Evolutionary conservation across 2,888 invertebrate species (phyloP), one percentile per base, ranked within the genome.

Genomic region (Melipona beecheii): DNA sequence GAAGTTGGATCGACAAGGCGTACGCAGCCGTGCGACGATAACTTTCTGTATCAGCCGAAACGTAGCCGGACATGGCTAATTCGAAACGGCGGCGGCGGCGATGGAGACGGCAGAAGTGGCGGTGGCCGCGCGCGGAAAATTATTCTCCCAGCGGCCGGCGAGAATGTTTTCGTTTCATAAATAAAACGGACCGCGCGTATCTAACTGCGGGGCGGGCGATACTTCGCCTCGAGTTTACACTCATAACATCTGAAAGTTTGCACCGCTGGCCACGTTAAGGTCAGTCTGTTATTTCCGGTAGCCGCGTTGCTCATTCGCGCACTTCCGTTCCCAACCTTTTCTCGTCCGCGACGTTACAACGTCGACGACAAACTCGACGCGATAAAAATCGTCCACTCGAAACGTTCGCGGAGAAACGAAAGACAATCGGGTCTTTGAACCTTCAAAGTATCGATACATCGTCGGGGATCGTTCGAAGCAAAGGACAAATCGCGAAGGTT

Each of bases 241-340:
- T 88, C 83, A 86, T 83, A 88, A 88, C 86, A 86, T 71, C 83
- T 77, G 86, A 85, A 88, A 86, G 77, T 83, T 87, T 81, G 81
- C 85, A 56, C 82, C 75, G 72, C 65, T 81, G 76, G 84, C 80
- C 73, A 58, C 72, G 86, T 72, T 78, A 88, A 86, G 86, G 86
- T 78, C 86, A 77, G 65, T 71, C 75, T 65, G 73, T 85, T 87
- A 84, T 85, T 77, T 79, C 81, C 81, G 80, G 52, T 24, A 50
- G 58, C 72, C 58, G 72, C 78, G 80, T 68, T 76, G 76, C 76
- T 80, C 68, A 72, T 71, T 58, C 81, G 60, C 64, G 64, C 58
- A 36, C 50, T 60, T 75, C 60, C 65, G 69, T 65, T 52, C 64
- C 24, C 65, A n/a, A 27, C 27, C 31, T 24, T 58, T 58, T 58